Evolutionary conservation across 2,888 invertebrate genomes (phyloP), one percentile per base, ranked within the genome.

Genomic region (Rhagonycha lutea): DNA sequence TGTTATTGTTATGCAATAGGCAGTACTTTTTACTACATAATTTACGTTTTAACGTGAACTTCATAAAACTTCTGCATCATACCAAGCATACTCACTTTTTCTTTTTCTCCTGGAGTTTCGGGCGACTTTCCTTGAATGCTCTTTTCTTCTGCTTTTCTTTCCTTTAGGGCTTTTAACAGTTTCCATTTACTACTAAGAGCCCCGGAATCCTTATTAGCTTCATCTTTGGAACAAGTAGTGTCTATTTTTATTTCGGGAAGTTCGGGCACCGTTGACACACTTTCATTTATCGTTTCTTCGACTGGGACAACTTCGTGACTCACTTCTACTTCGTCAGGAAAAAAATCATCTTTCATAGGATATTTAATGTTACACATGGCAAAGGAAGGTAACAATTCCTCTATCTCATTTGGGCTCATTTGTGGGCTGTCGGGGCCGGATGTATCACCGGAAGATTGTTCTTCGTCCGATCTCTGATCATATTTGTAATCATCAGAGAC

Each of bases 131-230:
- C 94, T 77, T 92, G 91, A 83, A 93, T 93, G 83, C 90, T 91
- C 86, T 93, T 95, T 83, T 96, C 96, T 87, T 96, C 96, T 3
- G 96, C 95, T 88, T 97, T 96, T 78, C 94, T 91, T 83, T 97
- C 96, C 86, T 96, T 96, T 28, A 97, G 87, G 0, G 96, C 96
- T 88, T 96, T 97, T 3, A 97, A 88, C 65, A 97, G 90, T 86
- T 96, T 96, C 97, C 97, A 97, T 86, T 96, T 96, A 85, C 96
- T 96, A 9, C 95, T 94, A 70, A 93, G 90, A 11, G 91, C 92
- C 12, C 89, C 86, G 11, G 81, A 81, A 74, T 85, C 86, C 79
- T 86, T 87, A 7, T 83, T 81, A 10, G 80, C 80, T 75, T 87
- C 86, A 61, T 86, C 86, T 75, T 85, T 84, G 84, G 18, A 83